These are phyloP conservation scores for Cheilosia impressa DNA, from an alignment of 2,888 invertebrate species.

Conservation along the genomic window DNA sequence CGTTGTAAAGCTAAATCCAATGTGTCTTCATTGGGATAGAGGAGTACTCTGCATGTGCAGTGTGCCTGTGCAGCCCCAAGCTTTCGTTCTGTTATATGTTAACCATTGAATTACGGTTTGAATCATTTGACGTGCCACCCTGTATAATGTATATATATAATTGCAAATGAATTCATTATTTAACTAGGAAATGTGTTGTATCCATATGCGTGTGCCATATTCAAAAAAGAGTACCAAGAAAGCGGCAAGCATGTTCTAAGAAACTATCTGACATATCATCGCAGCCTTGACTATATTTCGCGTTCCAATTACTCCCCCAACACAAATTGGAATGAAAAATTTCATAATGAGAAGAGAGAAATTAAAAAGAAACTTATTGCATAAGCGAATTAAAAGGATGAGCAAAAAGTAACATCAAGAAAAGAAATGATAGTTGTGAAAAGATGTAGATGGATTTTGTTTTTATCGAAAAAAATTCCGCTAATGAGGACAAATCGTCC, in stretches of 20 bases:
- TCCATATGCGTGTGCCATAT: background rate
- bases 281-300: slow-evolving; percentile 7
- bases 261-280: slow-evolving; percentile 4
- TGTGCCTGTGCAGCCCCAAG: too few species aligned
- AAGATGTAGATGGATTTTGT: background rate
- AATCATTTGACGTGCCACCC: too few species aligned
- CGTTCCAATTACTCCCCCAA: slow-evolving; percentile 13
- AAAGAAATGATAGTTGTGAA: background rate
- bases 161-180: too few species aligned
- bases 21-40: too few species aligned
- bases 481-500: background rate
- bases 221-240: background rate
- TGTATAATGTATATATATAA: too few species aligned
- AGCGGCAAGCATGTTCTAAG: background rate
- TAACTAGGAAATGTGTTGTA: too few species aligned
- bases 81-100: too few species aligned
- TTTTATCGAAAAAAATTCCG: background rate
- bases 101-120: too few species aligned
- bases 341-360: background rate
- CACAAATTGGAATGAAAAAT: slow-evolving; percentile 9
- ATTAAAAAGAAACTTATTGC: background rate
- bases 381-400: background rate
- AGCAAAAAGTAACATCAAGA: background rate
- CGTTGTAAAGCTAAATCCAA: too few species aligned
- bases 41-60: too few species aligned